These are phyloP conservation scores for Sminthurides bifidus DNA, from an alignment of 1,140 invertebrate genomes.

Conservation along the genomic window DNA sequence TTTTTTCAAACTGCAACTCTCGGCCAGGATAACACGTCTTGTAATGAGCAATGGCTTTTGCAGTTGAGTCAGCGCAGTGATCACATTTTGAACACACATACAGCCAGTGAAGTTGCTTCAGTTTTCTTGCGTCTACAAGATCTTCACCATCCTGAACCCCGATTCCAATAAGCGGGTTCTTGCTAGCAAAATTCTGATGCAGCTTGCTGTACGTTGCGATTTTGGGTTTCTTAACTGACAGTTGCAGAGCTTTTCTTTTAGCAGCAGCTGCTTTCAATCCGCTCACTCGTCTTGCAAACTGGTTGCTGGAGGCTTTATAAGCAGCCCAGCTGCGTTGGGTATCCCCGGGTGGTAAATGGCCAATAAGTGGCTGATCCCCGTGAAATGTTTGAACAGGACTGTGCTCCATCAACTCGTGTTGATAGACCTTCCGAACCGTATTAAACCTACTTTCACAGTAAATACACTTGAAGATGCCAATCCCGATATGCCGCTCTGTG, in stretches of 20 bases:
- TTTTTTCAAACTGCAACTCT: no score
- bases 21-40: conserved; percentile 18
- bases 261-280: no score
- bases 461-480: conserved; percentile 26
- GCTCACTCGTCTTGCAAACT: no score
- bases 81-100: conserved; percentile 16
- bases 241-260: no score
- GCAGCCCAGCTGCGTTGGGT: no score
- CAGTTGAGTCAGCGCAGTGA: neutral
- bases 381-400: neutral
- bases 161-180: conserved; percentile 6
- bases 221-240: conserved; percentile 4
- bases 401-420: conserved; percentile 24
- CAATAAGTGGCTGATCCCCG: neutral
- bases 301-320: no score
- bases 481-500: conserved; percentile 23
- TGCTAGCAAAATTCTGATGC: neutral
- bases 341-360: neutral
- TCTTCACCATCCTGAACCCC: conserved; percentile 7
- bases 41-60: conserved; percentile 17
- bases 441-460: conserved; percentile 15
- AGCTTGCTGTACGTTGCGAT: neutral
- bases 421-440: conserved; percentile 16
- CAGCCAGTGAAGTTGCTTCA: conserved; percentile 28
- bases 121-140: conserved; percentile 14